Evolutionary conservation across 2,797 vertebrate genomes (phyloP).

Genomic region (Darevskia mixta): DNA sequence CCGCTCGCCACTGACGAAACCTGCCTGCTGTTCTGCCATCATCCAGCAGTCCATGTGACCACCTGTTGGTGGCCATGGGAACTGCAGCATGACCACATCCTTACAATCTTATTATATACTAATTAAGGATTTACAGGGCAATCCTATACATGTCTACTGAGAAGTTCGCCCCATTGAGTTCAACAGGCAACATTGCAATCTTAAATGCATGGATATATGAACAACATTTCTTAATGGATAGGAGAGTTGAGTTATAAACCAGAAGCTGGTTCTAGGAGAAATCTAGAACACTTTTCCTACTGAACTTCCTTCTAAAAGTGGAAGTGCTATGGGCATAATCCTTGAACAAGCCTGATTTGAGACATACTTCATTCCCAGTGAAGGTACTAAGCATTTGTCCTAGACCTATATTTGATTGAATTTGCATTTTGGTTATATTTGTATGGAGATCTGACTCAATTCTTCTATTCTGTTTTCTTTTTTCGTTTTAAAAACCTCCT

Average conservation of each 20-base stretch:
- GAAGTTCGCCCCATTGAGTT: too few relatives aligned
- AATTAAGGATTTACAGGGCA: too few relatives aligned
- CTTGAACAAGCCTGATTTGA: slow-evolving; percentile 46
- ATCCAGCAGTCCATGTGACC: too few relatives aligned
- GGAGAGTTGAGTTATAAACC: neutral
- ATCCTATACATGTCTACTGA: too few relatives aligned
- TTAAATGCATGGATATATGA: neutral
- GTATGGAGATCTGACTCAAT: slow-evolving; percentile 67
- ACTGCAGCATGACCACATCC: too few relatives aligned
- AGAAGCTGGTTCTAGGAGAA: neutral
- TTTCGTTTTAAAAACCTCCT: slow-evolving; percentile 59
- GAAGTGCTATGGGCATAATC: neutral
- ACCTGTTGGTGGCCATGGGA: too few relatives aligned
- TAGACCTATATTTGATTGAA: slow-evolving; percentile 58
- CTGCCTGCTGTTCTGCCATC: too few relatives aligned
- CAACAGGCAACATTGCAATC: neutral
- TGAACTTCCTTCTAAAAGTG: neutral
- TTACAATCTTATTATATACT: too few relatives aligned
- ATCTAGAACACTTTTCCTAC: neutral
- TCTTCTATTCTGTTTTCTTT: slow-evolving; percentile 54
- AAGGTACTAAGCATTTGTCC: slow-evolving; percentile 56
- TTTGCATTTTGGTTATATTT: slow-evolving; percentile 65
- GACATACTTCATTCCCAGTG: slow-evolving; percentile 64
- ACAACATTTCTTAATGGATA: neutral
- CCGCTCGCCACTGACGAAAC: too few relatives aligned